Evolutionary conservation across 2,888 invertebrate species (phyloP), one percentile per base, ranked within the genome.

Genomic region (Perdita meconis): DNA sequence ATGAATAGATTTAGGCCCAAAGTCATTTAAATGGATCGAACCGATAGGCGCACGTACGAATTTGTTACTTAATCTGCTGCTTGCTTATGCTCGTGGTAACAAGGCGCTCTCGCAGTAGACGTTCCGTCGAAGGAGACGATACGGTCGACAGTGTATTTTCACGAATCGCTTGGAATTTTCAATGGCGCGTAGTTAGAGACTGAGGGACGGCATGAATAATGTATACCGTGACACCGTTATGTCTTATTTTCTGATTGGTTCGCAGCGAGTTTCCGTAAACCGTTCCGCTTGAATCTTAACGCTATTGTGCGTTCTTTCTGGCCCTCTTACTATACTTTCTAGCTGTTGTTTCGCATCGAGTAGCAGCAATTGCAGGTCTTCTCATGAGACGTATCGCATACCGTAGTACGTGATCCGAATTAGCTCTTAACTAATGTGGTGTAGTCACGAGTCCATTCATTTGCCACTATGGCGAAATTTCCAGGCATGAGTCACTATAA

Each of bases 161-260:
- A 60, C 30, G 60, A 67, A 74, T 61, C 61, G 59, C 8, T 34
- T 66, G 30, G 19, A 73, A 76, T 76, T 76, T 66, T 60, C 67
- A 40, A 34, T 36, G 22, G 19, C 38, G 12, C 4, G 36, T 24
- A 51, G 50, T 65, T 53, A 66, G 12, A 59, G 42, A 34, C 36
- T 57, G 26, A 26, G 19, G n/a, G 10, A 3, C 24, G 30, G 13
- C 8, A 68, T 77, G 77, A 77, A 77, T 77, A 75, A 75, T 63
- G 42, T 57, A 77, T 74, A 36, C 44, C 19, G 38, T 13, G 40
- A 36, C 60, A 77, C 75, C 57, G 77, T 72, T 75, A 61, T 74
- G 68, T 76, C 63, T 77, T 68, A 75, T 74, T 67, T 68, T 77
- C 75, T 63, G 68, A 77, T 77, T 77, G 75, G 57, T 63, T 67